Percentiles rank a stretch among this genome's conserved stretches.
These are phyloP conservation scores for Cataglyphis livida DNA, from an alignment of 2,888 invertebrate species.

Conservation along the genomic window DNA sequence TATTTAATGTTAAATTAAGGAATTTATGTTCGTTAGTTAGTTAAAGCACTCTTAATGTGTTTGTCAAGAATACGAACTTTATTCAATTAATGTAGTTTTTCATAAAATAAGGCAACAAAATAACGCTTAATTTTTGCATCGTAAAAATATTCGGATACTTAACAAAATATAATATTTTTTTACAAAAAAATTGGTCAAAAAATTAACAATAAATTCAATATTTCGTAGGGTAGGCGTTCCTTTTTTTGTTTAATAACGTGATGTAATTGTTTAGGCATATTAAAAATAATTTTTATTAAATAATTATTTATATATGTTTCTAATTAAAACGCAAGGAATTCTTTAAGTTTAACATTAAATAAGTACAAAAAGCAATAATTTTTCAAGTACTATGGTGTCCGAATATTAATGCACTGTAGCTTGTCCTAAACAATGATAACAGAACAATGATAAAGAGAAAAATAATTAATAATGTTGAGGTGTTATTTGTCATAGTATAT, in stretches of 20 bases:
- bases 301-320: too few species aligned
- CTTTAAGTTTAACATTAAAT: not conserved
- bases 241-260: too few species aligned
- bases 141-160: not conserved
- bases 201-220: not conserved
- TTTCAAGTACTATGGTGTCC: not conserved
- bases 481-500: constrained; percentile 76
- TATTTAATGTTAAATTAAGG: not conserved
- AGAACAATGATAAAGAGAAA: constrained; percentile 44
- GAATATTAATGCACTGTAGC: constrained; percentile 57
- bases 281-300: too few species aligned
- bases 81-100: not conserved
- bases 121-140: not conserved
- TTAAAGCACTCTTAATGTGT: not conserved
- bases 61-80: not conserved
- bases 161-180: not conserved
- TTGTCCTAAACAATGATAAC: too few species aligned
- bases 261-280: too few species aligned
- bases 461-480: constrained; percentile 75
- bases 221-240: not conserved
- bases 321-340: not conserved
- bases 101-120: not conserved
- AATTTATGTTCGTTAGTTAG: not conserved
- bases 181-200: not conserved
- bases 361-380: not conserved